Evolutionary conservation across 2,888 invertebrate genomes (phyloP), one percentile per base, ranked within the genome.

Genomic region (Drosophila helvetica): DNA sequence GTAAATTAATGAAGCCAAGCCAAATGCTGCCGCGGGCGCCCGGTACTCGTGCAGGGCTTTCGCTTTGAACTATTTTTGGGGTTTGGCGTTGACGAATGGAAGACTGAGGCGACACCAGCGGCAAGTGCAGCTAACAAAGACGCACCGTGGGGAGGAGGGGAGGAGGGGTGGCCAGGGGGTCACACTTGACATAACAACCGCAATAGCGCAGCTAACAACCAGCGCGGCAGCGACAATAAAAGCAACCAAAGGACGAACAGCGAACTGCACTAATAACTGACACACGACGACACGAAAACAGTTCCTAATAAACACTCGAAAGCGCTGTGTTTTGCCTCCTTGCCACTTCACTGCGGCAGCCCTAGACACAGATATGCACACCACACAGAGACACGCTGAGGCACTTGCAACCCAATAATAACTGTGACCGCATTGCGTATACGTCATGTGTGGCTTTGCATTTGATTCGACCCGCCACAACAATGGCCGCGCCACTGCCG

Each of bases 101-200:
- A 27, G 61, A 30, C 56, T 47, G 42, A 55, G 65, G 66, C 55
- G 71, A 47, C 43, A 47, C 17, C 15, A 51, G 45, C 48, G 56
- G 51, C 59, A 19, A 55, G 59, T 74, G 77, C 77, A 69, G 79
- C 82, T 77, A 88, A 84, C 89, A 88, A 86, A 88, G 83, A 71
- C 47, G 70, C 70, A 86, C 9, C 25, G n/a, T n/a, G n/a, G n/a
- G n/a, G 22, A 22, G 47, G 17, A 9, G 12, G 17, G 5, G 25
- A 10, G 42, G 8, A 2, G 22, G 48, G 18, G 0, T 19, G 25
- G 38, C n/a, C 12, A n/a, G 17, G 5, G 18, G 30, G 52, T 65
- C 65, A 70, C 89, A 81, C 89, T 89, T 85, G 89, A 89, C 89
- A 85, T 71, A 77, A 79, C 73, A 78, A 75, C 79, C 83, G 77